These are phyloP conservation scores for Sebastes itinus DNA, from an alignment of 2,797 vertebrate species.

Conservation along the genomic window DNA sequence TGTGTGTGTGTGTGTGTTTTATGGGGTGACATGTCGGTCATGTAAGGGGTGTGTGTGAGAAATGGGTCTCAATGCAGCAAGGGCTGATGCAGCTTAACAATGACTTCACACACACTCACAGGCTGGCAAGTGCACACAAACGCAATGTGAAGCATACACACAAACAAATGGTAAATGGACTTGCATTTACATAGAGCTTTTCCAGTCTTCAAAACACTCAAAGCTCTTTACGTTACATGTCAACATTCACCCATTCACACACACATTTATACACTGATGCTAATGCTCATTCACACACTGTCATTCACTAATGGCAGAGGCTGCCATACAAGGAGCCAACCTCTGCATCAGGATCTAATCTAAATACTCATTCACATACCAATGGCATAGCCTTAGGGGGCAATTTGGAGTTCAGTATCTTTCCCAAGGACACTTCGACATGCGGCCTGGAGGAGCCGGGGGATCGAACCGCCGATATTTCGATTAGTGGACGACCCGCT, in stretches of 20 bases:
- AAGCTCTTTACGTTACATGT: no score
- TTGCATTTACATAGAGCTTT: no score
- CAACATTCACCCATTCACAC: neutral
- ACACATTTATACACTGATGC: neutral
- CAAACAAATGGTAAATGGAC: neutral
- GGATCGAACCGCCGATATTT: no score
- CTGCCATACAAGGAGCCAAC: no score
- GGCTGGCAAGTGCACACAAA: neutral
- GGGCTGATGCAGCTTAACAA: constrained; percentile 42
- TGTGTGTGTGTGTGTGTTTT: constrained; percentile 17
- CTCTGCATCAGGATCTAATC: no score
- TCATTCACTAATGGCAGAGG: no score
- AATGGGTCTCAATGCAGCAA: constrained; percentile 39
- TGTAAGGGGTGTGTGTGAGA: constrained; percentile 19
- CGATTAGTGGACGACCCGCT: no score
- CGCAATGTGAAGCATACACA: neutral
- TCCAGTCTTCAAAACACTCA: no score
- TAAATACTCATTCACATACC: neutral
- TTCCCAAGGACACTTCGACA: no score
- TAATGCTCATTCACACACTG: neutral
- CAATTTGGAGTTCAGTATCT: no score
- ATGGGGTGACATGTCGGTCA: constrained; percentile 35
- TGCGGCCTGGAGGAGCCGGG: no score
- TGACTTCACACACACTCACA: neutral
- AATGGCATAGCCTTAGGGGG: no score